phyloP scores from a whole-genome alignment of 2,113 vertebrate species.

The Ammodramus savannarum region DNA sequence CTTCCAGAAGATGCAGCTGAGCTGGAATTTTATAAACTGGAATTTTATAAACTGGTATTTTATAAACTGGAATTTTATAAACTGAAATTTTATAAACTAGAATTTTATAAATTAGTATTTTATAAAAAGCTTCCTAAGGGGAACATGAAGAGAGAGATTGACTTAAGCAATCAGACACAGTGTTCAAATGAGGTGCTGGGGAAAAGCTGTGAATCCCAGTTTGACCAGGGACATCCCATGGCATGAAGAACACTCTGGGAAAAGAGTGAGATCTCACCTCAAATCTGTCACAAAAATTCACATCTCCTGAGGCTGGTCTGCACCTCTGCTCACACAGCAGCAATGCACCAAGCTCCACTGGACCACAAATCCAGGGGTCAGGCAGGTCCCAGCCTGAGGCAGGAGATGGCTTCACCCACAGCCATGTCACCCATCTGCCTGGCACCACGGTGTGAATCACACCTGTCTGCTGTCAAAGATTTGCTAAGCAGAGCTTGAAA shows the following conservation, averaged over 20 bases:
- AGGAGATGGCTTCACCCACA: constrained; percentile 30
- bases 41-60: constrained; percentile 64
- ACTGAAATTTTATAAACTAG: not conserved
- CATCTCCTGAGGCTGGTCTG: constrained; percentile 75
- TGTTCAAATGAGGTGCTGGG: not conserved
- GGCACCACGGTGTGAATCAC: not conserved
- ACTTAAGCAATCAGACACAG: not conserved
- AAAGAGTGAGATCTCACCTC: not conserved
- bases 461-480: not conserved
- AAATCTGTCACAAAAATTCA: constrained; percentile 35
- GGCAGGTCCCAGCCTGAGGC: constrained; percentile 16
- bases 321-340: constrained; percentile 62
- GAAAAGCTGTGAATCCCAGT: not conserved
- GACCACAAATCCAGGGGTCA: constrained; percentile 67
- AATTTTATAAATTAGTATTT: constrained; percentile 64
- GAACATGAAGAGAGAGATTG: not conserved
- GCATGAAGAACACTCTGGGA: not conserved
- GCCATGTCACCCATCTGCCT: constrained; percentile 53
- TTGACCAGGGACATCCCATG: not conserved
- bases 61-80: not conserved
- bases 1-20: constrained; percentile 58
- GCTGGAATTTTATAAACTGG: no score
- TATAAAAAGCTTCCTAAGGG: not conserved
- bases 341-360: constrained; percentile 24
- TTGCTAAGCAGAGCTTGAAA: not conserved